Evolutionary conservation across 92 coral and sea anemone genomes (phyloP).

Genomic region (Phenganax stokvisi): DNA sequence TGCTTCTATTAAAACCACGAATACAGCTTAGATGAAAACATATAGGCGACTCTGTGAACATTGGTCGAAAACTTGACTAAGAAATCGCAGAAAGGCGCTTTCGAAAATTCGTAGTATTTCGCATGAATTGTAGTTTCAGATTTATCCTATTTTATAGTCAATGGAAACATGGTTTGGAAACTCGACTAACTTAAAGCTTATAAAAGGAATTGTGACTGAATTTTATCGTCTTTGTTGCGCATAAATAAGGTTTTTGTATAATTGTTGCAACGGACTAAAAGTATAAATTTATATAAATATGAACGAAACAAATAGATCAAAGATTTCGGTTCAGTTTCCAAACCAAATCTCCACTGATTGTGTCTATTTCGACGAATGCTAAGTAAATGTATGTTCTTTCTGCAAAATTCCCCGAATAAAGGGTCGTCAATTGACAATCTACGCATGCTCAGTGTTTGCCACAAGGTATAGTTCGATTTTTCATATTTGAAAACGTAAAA

Average conservation of each 20-base stretch:
- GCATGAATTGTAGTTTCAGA: slow-evolving; percentile 28
- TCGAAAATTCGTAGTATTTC: slow-evolving; percentile 28
- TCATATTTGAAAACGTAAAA: slow-evolving; percentile 3
- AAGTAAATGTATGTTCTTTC: background rate
- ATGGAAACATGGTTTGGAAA: too few species aligned
- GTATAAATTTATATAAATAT: too few species aligned
- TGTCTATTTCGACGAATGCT: too few species aligned
- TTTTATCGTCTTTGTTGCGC: too few species aligned
- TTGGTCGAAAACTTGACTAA: slow-evolving; percentile 8
- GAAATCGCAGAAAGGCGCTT: slow-evolving; percentile 10
- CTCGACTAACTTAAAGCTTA: too few species aligned
- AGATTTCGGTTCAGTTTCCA: too few species aligned
- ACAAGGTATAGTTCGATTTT: background rate
- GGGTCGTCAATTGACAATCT: background rate
- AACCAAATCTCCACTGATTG: too few species aligned
- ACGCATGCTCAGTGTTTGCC: background rate
- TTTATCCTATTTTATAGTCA: background rate
- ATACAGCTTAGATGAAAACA: background rate
- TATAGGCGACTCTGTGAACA: background rate
- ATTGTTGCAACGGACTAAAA: too few species aligned
- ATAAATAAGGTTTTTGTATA: too few species aligned
- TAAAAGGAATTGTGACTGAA: too few species aligned
- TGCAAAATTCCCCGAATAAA: slow-evolving; percentile 23
- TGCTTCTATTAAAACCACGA: slow-evolving; percentile 53
- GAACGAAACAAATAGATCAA: too few species aligned